Evolutionary conservation across 2,888 invertebrate species (phyloP).

Genomic region (Oeneis ivallda): DNA sequence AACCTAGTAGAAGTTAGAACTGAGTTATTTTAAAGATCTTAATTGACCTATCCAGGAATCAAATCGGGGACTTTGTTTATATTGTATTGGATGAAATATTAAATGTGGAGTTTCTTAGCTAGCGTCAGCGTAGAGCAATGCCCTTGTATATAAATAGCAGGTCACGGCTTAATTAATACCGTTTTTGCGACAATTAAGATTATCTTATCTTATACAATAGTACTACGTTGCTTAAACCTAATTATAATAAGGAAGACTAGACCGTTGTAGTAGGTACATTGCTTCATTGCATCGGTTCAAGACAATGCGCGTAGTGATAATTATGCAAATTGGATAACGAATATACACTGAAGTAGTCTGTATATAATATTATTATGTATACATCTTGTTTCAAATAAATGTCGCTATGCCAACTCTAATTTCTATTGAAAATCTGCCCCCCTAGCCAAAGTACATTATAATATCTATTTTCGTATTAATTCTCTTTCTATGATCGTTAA

Average conservation of each 20-base stretch:
- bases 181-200: conserved; percentile 27
- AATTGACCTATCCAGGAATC: too few species aligned
- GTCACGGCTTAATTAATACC: conserved; percentile 1
- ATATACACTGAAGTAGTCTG: neutral
- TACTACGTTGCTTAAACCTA: conserved; percentile 22
- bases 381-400: neutral
- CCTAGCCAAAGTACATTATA: too few species aligned
- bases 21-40: too few species aligned
- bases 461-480: too few species aligned
- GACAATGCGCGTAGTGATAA: conserved; percentile 30
- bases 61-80: too few species aligned
- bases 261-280: conserved; percentile 27
- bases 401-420: too few species aligned
- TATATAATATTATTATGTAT: neutral
- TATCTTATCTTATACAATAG: conserved; percentile 29
- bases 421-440: too few species aligned
- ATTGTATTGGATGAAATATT: neutral
- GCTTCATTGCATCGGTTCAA: conserved; percentile 30
- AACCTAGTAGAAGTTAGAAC: too few species aligned
- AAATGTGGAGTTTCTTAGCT: neutral
- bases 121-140: neutral
- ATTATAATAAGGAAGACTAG: conserved; percentile 34
- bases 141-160: conserved; percentile 7
- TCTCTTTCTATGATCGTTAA: too few species aligned
- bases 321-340: conserved; percentile 21